Conservation (phyloP, 2,888 invertebrate genomes). For the Hyposoter didymator region DNA sequence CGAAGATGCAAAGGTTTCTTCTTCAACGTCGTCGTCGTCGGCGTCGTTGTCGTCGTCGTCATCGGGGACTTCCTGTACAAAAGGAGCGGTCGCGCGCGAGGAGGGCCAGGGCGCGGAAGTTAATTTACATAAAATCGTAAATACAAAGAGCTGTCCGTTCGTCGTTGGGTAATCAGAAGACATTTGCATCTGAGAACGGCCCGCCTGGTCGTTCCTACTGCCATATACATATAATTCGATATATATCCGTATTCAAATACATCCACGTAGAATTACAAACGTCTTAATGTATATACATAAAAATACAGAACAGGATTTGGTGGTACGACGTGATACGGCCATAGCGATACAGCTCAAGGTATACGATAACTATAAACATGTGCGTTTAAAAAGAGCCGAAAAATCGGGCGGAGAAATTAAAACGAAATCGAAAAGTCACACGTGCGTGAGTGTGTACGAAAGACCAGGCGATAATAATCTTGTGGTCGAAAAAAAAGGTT, state of each 20-base stretch:
- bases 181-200: conserved; percentile 71
- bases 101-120: conserved; percentile 61
- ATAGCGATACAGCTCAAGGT: conserved; percentile 3
- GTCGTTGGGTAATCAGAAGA: conserved; percentile 71
- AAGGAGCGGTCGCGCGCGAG: conserved; percentile 59
- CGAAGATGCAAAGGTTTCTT: conserved; percentile 37
- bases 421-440: conserved; percentile 12
- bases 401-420: conserved; percentile 25
- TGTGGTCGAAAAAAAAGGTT: conserved; percentile 23
- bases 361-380: not conserved
- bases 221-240: conserved; percentile 28
- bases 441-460: conserved; percentile 18
- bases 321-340: conserved; percentile 2
- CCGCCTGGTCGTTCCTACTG: conserved; percentile 27
- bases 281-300: not conserved
- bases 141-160: conserved; percentile 69
- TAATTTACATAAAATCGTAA: conserved; percentile 74
- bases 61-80: conserved; percentile 74
- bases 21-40: conserved; percentile 37
- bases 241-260: not conserved
- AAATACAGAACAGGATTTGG: conserved; percentile 8
- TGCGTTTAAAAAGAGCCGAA: conserved; percentile 32
- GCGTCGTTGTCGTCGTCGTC: conserved; percentile 36
- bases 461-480: conserved; percentile 25
- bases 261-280: not conserved